Evolutionary conservation across 2,888 invertebrate genomes (phyloP).

Genomic region (Corythucha ciliata): DNA sequence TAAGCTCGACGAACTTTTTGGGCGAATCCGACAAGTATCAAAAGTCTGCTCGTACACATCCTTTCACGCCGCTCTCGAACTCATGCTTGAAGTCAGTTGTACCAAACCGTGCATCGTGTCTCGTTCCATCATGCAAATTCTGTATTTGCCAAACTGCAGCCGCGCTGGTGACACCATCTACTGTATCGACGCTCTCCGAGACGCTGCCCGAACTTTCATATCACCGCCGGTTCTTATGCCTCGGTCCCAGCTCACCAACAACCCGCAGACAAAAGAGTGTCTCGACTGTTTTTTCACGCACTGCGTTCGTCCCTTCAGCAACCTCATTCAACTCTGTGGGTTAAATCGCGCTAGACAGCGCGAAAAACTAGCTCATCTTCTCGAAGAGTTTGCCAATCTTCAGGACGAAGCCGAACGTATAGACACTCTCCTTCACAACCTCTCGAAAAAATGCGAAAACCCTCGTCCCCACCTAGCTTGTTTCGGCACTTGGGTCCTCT

Average conservation of each 20-base stretch:
- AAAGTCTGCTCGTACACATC: conserved; percentile 68
- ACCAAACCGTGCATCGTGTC: conserved; percentile 84
- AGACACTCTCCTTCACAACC: conserved; percentile 67
- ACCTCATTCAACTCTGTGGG: conserved; percentile 78
- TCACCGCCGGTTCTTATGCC: conserved; percentile 79
- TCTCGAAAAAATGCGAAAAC: conserved; percentile 57
- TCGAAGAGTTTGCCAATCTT: conserved; percentile 82
- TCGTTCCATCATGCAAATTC: conserved; percentile 75
- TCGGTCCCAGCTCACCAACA: conserved; percentile 57
- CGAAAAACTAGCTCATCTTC: conserved; percentile 78
- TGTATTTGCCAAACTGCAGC: conserved; percentile 54
- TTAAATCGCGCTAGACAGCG: conserved; percentile 92
- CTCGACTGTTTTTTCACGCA: conserved; percentile 81
- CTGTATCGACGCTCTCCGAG: conserved; percentile 71
- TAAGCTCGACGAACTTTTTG: conserved; percentile 74
- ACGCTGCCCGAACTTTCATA: conserved; percentile 78
- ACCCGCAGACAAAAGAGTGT: conserved; percentile 69
- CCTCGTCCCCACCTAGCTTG: conserved; percentile 68
- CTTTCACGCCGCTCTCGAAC: conserved; percentile 78
- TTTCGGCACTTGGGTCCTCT: conserved; percentile 90
- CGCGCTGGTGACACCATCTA: conserved; percentile 52
- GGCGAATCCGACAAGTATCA: conserved; percentile 68
- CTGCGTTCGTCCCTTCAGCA: conserved; percentile 77
- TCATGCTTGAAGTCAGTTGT: conserved; percentile 86
- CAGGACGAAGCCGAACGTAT: conserved; percentile 93